Conservation (phyloP, 2,797 vertebrate genomes). For the Tangara arthus region DNA sequence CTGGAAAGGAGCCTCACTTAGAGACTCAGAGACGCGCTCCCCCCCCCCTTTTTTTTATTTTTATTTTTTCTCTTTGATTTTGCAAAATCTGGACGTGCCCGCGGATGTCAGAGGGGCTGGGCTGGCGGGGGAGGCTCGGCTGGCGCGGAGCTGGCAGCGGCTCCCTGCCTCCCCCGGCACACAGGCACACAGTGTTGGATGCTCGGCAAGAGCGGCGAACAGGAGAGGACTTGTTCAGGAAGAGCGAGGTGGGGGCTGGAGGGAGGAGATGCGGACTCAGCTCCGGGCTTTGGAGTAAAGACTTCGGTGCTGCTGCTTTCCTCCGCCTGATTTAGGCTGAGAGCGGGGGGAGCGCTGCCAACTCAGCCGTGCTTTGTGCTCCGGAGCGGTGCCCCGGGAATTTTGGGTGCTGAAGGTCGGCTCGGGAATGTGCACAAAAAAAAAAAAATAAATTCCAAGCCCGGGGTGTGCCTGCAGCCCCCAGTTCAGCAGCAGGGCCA, state of each 20-base stretch:
- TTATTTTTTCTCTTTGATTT: rapidly evolving
- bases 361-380: not conserved
- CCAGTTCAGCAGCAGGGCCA: not conserved
- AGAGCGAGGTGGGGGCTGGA: not conserved
- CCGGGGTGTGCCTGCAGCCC: not conserved
- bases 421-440: not conserved
- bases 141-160: not conserved
- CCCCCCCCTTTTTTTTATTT: rapidly evolving
- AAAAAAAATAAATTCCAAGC: not conserved
- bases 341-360: not conserved
- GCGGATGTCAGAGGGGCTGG: not conserved
- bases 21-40: rapidly evolving
- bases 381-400: not conserved
- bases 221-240: not conserved
- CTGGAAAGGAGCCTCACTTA: not conserved
- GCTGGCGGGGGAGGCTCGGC: not conserved
- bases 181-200: not conserved
- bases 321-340: not conserved
- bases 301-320: not conserved
- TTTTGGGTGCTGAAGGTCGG: not conserved
- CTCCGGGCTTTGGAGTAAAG: not conserved
- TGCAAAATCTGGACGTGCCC: not conserved
- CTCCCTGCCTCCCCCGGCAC: not conserved
- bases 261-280: not conserved
- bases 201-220: not conserved